Evolutionary conservation across 2,113 vertebrate genomes (phyloP), one percentile per base, ranked within the genome.

Genomic region (Oryctolagus cuniculus): DNA sequence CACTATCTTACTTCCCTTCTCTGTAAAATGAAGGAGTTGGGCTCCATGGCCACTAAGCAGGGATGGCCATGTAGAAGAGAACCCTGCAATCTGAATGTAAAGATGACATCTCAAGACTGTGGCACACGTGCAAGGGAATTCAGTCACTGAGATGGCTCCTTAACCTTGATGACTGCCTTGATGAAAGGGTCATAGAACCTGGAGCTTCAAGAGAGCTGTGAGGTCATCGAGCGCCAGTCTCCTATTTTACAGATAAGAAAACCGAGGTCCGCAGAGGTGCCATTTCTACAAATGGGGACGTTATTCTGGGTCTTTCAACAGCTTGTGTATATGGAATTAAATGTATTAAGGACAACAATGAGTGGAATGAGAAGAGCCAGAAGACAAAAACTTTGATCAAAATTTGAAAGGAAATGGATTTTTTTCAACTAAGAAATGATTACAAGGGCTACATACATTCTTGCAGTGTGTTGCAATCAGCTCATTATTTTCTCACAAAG

Each of bases 401-500:
- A 72, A 22, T 83, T 94, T 81, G 77, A 90, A 91, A 93, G 49
- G 38, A 96, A 93, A 22, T 44, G 38, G 21, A 64, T 58, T 70
- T 93, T 93, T 85, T 69, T 74, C 2, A 81, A 85, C 49, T 72
- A 69, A 70, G 67, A 96, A 95, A 73, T 91, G 91, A 96, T 90
- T 81, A 73, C 29, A 72, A 89, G 67, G 70, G n/a, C 63, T 19
- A 75, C 22, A 58, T 25, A 49, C 31, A 74, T 89, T 88, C 38
- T 66, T 87, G 73, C 0, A 10, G 11, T 34, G 19, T 67, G 34
- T 67, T 87, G 25, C 21, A 89, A 91, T 81, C 74, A 96, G 49
- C 12, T 96, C 49, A 79, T 97, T 96, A 86, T 89, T 72, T 95
- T 87, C 63, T 58, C 21, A 58, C 21, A 84, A 95, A 91, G 69